A percentile compares a stretch with the other conserved stretches of the same genome.
Conservation (phyloP, 2,888 invertebrate genomes). For the Xylocampa areola region DNA sequence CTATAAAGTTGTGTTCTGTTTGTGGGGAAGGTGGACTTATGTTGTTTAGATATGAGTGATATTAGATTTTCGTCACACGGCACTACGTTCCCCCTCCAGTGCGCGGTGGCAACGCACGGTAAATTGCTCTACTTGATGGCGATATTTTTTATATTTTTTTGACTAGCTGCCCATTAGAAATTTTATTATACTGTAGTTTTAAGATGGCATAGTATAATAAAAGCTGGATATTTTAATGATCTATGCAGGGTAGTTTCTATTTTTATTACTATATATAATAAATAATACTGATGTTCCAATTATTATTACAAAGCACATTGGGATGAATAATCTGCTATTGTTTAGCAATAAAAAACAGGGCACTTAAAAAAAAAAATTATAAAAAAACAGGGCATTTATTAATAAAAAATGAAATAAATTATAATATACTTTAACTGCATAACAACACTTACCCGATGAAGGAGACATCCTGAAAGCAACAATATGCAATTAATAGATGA, state of each 20-base stretch:
- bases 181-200: conserved; percentile 32
- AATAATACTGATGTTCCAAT: conserved; percentile 9
- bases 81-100: conserved; percentile 66
- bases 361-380: no score
- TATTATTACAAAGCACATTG: no score
- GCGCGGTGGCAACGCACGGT: conserved; percentile 64
- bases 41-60: conserved; percentile 54
- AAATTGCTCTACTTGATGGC: conserved; percentile 60
- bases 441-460: conserved; percentile 13
- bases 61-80: conserved; percentile 73
- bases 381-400: no score
- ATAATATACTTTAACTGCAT: no score
- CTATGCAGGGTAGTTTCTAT: no score
- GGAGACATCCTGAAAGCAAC: conserved; percentile 9
- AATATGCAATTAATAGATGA: conserved; percentile 28
- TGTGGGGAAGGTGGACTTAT: conserved; percentile 28
- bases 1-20: conserved; percentile 53
- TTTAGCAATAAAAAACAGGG: no score
- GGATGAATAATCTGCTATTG: no score
- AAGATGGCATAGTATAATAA: conserved; percentile 19
- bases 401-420: background rate
- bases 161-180: conserved; percentile 53
- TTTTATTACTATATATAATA: conserved; percentile 17
- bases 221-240: conserved; percentile 14
- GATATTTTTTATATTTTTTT: conserved; percentile 47